phyloP scores from a whole-genome alignment of 2,797 vertebrate species.

The Phoebastria nigripes region DNA sequence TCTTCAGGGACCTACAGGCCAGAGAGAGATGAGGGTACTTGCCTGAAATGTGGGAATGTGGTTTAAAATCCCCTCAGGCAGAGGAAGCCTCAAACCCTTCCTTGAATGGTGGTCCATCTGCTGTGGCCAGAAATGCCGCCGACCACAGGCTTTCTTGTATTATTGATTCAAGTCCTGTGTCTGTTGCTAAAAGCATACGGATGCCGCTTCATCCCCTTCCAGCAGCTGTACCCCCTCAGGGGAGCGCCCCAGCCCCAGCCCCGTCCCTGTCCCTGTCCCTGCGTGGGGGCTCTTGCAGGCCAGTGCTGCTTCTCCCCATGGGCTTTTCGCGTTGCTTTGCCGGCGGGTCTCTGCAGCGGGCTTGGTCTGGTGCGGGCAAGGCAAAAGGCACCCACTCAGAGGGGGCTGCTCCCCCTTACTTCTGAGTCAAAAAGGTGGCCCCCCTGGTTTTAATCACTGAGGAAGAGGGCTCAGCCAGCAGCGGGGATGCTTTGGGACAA shows the following conservation, averaged over 20 bases:
- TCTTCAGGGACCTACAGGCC: constrained; percentile 46
- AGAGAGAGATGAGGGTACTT: constrained; percentile 27
- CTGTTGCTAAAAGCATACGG: constrained; percentile 46
- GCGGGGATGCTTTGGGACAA: not conserved
- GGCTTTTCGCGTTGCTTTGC: not conserved
- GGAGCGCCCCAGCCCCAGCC: not conserved
- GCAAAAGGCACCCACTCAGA: not conserved
- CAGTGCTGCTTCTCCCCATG: not conserved
- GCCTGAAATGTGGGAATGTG: constrained; percentile 66
- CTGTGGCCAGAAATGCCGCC: constrained; percentile 58
- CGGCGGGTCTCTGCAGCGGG: not conserved
- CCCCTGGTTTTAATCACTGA: not conserved
- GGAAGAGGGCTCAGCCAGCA: not conserved
- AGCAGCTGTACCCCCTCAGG: constrained; percentile 12
- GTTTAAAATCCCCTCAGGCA: constrained; percentile 66
- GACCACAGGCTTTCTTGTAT: constrained; percentile 60
- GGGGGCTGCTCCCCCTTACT: not conserved
- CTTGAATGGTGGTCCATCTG: constrained; percentile 70
- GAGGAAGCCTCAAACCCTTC: constrained; percentile 69
- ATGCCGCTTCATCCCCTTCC: constrained; percentile 11
- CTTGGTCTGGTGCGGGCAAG: not conserved
- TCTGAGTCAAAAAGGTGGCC: not conserved
- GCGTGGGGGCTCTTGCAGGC: not conserved
- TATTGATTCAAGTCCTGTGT: constrained; percentile 66
- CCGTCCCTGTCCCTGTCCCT: not conserved